phyloP scores from a whole-genome alignment of 2,797 vertebrate species.

The Enteromius mattozi region DNA sequence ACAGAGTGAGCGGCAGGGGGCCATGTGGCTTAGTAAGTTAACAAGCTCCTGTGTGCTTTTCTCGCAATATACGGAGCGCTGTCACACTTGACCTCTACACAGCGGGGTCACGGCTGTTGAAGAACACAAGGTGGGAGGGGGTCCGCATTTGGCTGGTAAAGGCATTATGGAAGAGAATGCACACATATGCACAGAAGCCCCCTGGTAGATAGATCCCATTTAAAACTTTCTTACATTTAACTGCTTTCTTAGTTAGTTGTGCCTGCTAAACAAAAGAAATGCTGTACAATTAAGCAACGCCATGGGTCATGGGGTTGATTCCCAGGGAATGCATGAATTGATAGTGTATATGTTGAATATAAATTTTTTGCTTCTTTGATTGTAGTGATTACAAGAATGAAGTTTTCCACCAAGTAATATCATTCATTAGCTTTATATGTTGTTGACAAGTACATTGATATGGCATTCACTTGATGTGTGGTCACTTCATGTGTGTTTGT shows the following conservation, averaged over 20 bases:
- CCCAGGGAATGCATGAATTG: neutral
- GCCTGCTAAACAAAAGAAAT: neutral
- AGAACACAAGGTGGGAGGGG: slow-evolving; percentile 22
- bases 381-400: neutral
- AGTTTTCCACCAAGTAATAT: neutral
- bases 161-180: slow-evolving; percentile 51
- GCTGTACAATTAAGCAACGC: neutral
- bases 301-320: neutral
- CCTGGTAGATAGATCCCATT: slow-evolving; percentile 32
- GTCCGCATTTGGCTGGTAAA: slow-evolving; percentile 46
- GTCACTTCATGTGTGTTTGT: neutral
- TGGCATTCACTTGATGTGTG: neutral
- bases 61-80: slow-evolving; percentile 21
- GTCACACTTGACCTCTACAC: slow-evolving; percentile 14
- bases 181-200: neutral
- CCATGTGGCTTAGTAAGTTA: slow-evolving; percentile 23
- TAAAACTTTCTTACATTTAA: slow-evolving; percentile 1
- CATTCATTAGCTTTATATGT: neutral
- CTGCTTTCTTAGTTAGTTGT: neutral
- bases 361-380: neutral
- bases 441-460: neutral
- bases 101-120: slow-evolving; percentile 33
- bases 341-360: neutral
- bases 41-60: slow-evolving; percentile 53
- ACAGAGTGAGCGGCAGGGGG: slow-evolving; percentile 23